Percentiles rank a stretch among this genome's conserved stretches.
These are phyloP conservation scores for Rissa tridactyla DNA, from an alignment of 2,113 vertebrate genomes.

Conservation along the genomic window DNA sequence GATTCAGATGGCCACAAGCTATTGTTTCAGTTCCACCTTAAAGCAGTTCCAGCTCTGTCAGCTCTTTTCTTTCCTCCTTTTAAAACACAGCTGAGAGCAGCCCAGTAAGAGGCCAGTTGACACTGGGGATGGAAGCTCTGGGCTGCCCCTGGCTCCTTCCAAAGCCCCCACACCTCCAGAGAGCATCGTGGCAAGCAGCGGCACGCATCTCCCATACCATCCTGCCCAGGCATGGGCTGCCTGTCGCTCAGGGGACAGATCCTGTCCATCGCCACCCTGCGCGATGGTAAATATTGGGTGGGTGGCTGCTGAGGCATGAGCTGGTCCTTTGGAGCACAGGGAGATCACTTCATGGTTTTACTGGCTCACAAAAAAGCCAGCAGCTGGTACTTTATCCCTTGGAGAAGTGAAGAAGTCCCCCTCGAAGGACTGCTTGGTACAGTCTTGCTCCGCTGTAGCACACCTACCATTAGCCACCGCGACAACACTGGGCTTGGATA, in stretches of 20 bases:
- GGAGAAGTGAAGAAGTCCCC: not conserved
- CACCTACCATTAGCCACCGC: not conserved
- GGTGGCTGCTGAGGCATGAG: not conserved
- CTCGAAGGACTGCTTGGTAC: not conserved
- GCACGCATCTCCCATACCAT: not conserved
- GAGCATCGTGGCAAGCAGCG: not conserved
- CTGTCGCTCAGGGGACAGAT: not conserved
- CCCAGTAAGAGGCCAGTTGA: not conserved
- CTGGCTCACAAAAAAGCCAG: not conserved
- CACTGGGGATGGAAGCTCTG: not conserved
- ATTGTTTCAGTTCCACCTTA: constrained; percentile 66
- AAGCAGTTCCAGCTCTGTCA: constrained; percentile 29
- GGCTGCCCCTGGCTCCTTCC: not conserved
- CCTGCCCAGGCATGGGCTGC: not conserved
- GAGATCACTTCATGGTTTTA: not conserved
- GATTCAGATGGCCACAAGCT: constrained; percentile 53
- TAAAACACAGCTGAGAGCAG: not conserved
- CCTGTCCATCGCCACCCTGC: not conserved
- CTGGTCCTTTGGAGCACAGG: not conserved
- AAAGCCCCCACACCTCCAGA: not conserved
- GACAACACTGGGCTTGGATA: not conserved
- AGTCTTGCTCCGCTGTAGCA: not conserved
- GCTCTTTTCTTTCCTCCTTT: constrained; percentile 52
- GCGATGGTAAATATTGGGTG: not conserved
- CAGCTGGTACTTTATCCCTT: not conserved